Conservation (phyloP, 2,113 vertebrate species). For the Sinocyclocheilus rhinocerous region DNA sequence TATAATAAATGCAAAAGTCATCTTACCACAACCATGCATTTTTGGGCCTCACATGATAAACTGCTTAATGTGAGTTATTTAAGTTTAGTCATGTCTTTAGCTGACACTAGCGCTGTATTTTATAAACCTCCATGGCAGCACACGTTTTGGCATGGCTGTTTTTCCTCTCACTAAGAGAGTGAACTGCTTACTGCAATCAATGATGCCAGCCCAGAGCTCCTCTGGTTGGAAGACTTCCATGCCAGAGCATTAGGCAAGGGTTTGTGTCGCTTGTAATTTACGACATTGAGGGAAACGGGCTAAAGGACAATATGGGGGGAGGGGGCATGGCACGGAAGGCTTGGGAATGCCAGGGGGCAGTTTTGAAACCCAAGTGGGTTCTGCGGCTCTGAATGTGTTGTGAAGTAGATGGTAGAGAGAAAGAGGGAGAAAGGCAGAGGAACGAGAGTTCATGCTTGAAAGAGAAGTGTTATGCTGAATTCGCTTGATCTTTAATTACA, state of each 20-base stretch:
- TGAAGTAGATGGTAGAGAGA: conserved; percentile 31
- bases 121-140: conserved; percentile 68
- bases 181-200: conserved; percentile 76
- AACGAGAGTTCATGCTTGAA: conserved; percentile 16
- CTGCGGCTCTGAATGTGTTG: conserved; percentile 48
- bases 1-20: not conserved
- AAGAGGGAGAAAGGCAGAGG: conserved; percentile 4
- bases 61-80: conserved; percentile 31
- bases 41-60: not conserved
- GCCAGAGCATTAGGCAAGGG: conserved; percentile 79
- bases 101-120: conserved; percentile 64
- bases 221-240: conserved; percentile 79
- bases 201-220: conserved; percentile 77
- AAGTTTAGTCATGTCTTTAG: conserved; percentile 37
- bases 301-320: conserved; percentile 78
- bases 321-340: conserved; percentile 56
- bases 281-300: conserved; percentile 80
- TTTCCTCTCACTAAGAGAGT: conserved; percentile 67
- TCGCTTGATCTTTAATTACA: conserved; percentile 35
- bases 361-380: conserved; percentile 50
- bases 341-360: conserved; percentile 55
- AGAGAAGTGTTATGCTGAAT: conserved; percentile 20
- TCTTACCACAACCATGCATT: not conserved
- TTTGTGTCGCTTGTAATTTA: conserved; percentile 84
- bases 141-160: conserved; percentile 69